Evolutionary conservation across 2,797 vertebrate species (phyloP), one percentile per base, ranked within the genome.

Genomic region (Oreonectes daqikongensis): DNA sequence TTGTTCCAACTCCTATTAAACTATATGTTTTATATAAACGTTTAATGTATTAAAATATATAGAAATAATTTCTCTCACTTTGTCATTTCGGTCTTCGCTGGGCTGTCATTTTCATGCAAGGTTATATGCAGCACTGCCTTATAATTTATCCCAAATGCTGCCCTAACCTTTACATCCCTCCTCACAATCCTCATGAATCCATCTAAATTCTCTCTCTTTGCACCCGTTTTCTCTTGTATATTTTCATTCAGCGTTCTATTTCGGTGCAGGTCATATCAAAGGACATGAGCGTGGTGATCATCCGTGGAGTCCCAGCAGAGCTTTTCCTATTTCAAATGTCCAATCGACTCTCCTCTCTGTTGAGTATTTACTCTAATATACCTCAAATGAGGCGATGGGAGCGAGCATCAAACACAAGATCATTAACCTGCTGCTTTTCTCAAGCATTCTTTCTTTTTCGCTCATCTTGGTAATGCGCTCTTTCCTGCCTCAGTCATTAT

Each of bases 351-450:
- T 52, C 42, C 66, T 65, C 69, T 59, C 53, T 76, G 72, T 71
- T 78, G 76, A 81, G 77, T 79, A 75, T 61, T 76, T 81, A 79
- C 72, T 69, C 48, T 80, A 80, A 82, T 78, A 80, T 74, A 73
- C 52, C 71, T 80, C 75, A 74, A 72, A 79, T 75, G 81, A 78
- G 75, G 65, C 67, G 69, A 79, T 75, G 64, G 72, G 79, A 82
- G 73, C 61, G 79, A 72, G 78, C 77, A 79, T 85, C 75, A 81
- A 78, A 83, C 80, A 74, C 53, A 77, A 81, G 78, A 85, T 84
- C 79, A 84, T 87, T 84, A 86, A 79, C 76, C 80, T 63, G 72
- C 75, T 38, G 48, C 78, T 75, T 78, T 72, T 81, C 78, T 71
- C n/a, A 57, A 78, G 71, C 74, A 74, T 79, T 72, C 78, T 57